Evolutionary conservation across 2,888 invertebrate genomes (phyloP), one percentile per base, ranked within the genome.

Genomic region (Allolobophora icterica): DNA sequence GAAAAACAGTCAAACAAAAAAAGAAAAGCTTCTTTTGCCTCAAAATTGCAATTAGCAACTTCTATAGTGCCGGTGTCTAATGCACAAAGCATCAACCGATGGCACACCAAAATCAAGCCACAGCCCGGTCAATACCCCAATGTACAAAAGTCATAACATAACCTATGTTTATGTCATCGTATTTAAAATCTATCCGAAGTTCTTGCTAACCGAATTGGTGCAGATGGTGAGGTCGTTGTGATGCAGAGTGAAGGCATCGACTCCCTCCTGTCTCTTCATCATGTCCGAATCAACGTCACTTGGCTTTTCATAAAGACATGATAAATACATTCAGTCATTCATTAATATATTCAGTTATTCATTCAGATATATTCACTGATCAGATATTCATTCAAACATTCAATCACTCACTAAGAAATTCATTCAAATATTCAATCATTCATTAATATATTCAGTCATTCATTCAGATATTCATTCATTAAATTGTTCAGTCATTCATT

Each of bases 141-240:
- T 38, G 38, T 8, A 38, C n/a, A 38, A 38, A 38, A 38, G 8
- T 38, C 38, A 38, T n/a, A n/a, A n/a, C n/a, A n/a, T n/a, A n/a
- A n/a, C n/a, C 38, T 38, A 38, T 38, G 38, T 38, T 38, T 42
- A 1, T 24, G 8, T n/a, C 17, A 1, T n/a, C 13, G 71, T 71
- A n/a, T 71, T 30, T 11, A 1, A 52, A 24, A 71, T n/a, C 71
- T 11, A n/a, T 11, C 5, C 8, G 71, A 71, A 71, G 30, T 71
- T 71, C 8, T 33, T 87, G 93, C 94, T 93, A 94, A 97, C 97
- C 96, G 98, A 98, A 96, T 99, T 99, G 87, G 99, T 98, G 96
- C 98, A 98, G n/a, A 99, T 98, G 95, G 99, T 98, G 71, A 99
- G 96, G 96, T 99, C 99, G 95, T 99, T 98, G 96, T 99, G 99